Base-by-base conservation (phyloP, 2,113 vertebrate species). In the Setophaga kirtlandii region DNA sequence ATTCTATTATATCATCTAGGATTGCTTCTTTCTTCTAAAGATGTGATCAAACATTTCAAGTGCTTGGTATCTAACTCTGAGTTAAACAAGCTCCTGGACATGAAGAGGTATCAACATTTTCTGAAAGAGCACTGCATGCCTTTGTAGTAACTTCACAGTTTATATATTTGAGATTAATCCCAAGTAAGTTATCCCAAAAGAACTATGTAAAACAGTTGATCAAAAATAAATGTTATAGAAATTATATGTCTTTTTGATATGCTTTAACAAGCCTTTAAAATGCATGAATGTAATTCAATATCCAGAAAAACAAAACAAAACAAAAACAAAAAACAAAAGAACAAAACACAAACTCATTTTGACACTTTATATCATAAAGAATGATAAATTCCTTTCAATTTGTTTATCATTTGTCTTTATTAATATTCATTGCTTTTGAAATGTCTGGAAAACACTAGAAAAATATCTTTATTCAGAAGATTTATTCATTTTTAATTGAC, bases 361-460 rank as follows among this genome's bases (percentile, higher is more conserved):
- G n/a, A 87, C 53, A 92, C 83, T 96, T 92, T 47, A 41, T 67
- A 85, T 84, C 44, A 24, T 67, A 53, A 96, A 78, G 20, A 39
- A 37, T n/a, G 89, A 33, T 41, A 63, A 58, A 76, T 42, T 82
- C 50, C 82, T 89, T 87, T 93, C 58, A 70, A 75, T 10, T 76
- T 87, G 27, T 67, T 97, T 18, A 28, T 95, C 3, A 75, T 84
- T 84, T 92, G 20, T 59, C 47, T 50, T 79, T 86, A 87, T 63
- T 87, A 92, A 92, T 91, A 96, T 92, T 90, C 15, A 89, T 28
- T 47, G 8, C 19, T 71, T 90, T 69, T 94, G 47, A 77, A 92
- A 60, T 83, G 31, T 24, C 33, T 93, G 47, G 52, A 46, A 94
- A 83, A 41, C 12, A 20, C 5, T 52, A 13, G 55, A 30, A 70